phyloP scores from a whole-genome alignment of 1,140 invertebrate species.

The Calycopis cecrops region DNA sequence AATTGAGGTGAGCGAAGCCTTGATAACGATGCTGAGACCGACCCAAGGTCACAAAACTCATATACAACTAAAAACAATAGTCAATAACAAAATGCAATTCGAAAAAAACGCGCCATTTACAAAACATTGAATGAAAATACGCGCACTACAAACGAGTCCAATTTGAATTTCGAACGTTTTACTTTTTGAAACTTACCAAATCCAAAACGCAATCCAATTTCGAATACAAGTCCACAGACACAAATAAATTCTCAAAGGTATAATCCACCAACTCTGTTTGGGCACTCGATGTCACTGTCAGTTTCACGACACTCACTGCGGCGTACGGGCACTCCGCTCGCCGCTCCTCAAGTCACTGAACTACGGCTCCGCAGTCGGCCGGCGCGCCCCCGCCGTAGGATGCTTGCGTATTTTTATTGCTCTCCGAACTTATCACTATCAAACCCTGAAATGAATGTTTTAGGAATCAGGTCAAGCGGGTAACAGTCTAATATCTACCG shows the following conservation, averaged over 20 bases:
- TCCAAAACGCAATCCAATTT: constrained; percentile 69
- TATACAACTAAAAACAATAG: too few relatives aligned
- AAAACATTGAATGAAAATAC: too few relatives aligned
- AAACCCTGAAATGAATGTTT: constrained; percentile 48
- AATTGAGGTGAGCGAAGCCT: too few relatives aligned
- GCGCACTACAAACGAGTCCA: too few relatives aligned
- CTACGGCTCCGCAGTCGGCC: constrained; percentile 23
- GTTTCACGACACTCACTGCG: constrained; percentile 13
- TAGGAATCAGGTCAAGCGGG: constrained; percentile 49
- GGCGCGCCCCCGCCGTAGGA: constrained; percentile 37
- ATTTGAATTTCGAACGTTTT: too few relatives aligned
- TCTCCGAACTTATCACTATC: constrained; percentile 27
- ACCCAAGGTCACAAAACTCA: too few relatives aligned
- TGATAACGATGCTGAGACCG: too few relatives aligned
- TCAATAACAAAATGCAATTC: too few relatives aligned
- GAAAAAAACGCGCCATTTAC: too few relatives aligned
- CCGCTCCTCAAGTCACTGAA: constrained; percentile 63
- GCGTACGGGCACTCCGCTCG: constrained; percentile 35
- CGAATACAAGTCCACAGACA: constrained; percentile 51
- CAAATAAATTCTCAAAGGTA: constrained; percentile 52
- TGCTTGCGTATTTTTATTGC: constrained; percentile 13
- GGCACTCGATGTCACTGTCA: constrained; percentile 36
- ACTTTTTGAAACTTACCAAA: constrained; percentile 43
- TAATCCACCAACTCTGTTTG: constrained; percentile 35
- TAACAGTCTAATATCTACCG: constrained; percentile 17